Conservation (phyloP, 2,797 vertebrate genomes). For the Brachymystax lenok region DNA sequence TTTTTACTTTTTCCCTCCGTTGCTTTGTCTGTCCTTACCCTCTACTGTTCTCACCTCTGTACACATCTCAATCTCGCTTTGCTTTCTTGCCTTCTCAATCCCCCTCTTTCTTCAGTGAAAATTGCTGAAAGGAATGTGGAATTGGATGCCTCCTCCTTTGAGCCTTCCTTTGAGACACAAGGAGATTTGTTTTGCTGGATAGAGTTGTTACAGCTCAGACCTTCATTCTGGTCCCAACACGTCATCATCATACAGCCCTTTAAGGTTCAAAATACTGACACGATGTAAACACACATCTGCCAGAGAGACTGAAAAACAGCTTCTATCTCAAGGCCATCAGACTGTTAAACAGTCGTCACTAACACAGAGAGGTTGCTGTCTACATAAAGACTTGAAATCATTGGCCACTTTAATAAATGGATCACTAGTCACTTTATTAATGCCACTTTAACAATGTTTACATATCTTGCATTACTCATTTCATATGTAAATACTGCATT, state of each 20-base stretch:
- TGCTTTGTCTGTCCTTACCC: conserved; percentile 11
- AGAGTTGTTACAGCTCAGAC: conserved; percentile 59
- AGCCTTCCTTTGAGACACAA: conserved; percentile 60
- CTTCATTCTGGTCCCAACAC: conserved; percentile 50
- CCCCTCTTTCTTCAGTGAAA: conserved; percentile 49
- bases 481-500: no score
- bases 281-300: not conserved
- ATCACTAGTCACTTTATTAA: no score
- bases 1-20: conserved; percentile 7
- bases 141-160: conserved; percentile 62
- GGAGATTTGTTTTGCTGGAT: conserved; percentile 51
- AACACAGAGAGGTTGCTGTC: no score
- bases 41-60: conserved; percentile 24
- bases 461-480: no score
- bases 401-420: no score
- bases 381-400: no score
- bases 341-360: no score
- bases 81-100: conserved; percentile 24
- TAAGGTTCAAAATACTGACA: conserved; percentile 21
- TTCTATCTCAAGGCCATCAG: not conserved
- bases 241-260: conserved; percentile 10
- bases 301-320: not conserved
- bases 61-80: conserved; percentile 39
- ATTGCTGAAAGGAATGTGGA: conserved; percentile 65
- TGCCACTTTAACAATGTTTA: no score